Conservation (phyloP, 2,888 invertebrate genomes). For the Pachydiplax longipennis region DNA sequence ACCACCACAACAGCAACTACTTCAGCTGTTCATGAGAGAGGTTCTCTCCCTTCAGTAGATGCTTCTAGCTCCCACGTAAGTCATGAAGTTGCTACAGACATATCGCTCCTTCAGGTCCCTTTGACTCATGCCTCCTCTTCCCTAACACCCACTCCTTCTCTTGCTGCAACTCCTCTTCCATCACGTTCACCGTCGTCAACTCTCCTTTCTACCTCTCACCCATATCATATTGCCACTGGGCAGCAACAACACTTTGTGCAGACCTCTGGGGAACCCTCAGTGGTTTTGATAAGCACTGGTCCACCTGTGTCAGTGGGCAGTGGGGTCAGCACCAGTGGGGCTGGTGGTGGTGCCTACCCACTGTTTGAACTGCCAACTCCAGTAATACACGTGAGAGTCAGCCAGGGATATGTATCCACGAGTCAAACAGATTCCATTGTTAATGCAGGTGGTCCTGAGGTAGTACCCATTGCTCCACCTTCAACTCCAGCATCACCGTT, state of each 20-base stretch:
- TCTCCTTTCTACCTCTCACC: constrained; percentile 5
- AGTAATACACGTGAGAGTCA: constrained; percentile 16
- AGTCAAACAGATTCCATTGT: not conserved
- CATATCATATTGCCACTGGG: not conserved
- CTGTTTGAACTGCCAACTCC: constrained; percentile 15
- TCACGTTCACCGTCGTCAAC: constrained; percentile 12
- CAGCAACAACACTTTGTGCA: constrained; percentile 27
- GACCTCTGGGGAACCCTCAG: constrained; percentile 9
- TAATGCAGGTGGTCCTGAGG: not conserved
- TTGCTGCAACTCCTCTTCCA: constrained; percentile 25
- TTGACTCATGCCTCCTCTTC: constrained; percentile 12
- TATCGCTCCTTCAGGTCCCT: constrained; percentile 31
- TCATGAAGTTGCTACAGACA: constrained; percentile 17
- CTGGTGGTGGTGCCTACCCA: not conserved
- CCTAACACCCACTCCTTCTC: constrained; percentile 2
- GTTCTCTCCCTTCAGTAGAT: constrained; percentile 32
- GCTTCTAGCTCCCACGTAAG: constrained; percentile 37
- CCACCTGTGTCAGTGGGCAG: constrained; percentile 13
- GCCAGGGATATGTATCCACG: not conserved
- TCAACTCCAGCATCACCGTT: constrained; percentile 28
- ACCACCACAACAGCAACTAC: constrained; percentile 27
- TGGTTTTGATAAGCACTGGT: constrained; percentile 8
- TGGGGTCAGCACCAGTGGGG: not conserved
- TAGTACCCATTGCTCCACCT: constrained; percentile 1
- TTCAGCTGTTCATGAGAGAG: constrained; percentile 31